Evolutionary conservation across 1,140 invertebrate genomes (phyloP).

Genomic region (Whitmania pigra): DNA sequence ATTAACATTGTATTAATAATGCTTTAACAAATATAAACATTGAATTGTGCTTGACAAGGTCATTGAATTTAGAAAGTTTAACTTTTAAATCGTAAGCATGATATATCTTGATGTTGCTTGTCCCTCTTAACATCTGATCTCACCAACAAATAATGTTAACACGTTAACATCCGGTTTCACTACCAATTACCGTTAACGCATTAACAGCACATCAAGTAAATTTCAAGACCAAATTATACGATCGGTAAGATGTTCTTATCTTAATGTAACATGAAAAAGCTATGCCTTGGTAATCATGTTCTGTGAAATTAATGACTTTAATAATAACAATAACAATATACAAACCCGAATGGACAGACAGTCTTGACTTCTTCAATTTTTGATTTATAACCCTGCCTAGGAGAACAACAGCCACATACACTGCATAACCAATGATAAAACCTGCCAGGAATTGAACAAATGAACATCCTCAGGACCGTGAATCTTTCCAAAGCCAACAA

Average conservation of each 20-base stretch:
- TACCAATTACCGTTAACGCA: not conserved
- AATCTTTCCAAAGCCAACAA: not conserved
- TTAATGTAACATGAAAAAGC: not conserved
- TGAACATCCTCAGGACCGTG: not conserved
- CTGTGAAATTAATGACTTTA: too few relatives aligned
- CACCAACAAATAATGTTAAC: too few relatives aligned
- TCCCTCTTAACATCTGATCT: too few relatives aligned
- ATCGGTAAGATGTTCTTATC: not conserved
- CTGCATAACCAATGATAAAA: constrained; percentile 49
- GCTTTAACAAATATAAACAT: too few relatives aligned
- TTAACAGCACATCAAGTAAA: not conserved
- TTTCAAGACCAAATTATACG: not conserved
- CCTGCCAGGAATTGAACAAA: constrained; percentile 33
- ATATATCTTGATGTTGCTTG: too few relatives aligned
- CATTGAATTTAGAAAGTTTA: too few relatives aligned
- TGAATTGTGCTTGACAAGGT: too few relatives aligned
- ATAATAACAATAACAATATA: too few relatives aligned
- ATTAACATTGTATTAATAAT: too few relatives aligned
- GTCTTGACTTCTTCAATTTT: constrained; percentile 17
- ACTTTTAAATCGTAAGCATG: too few relatives aligned
- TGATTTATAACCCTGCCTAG: constrained; percentile 40
- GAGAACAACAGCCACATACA: constrained; percentile 51
- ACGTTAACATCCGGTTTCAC: not conserved
- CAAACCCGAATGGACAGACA: not conserved
- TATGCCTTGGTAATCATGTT: not conserved